Conservation (phyloP, 2,113 vertebrate genomes). For the Felis chaus region DNA sequence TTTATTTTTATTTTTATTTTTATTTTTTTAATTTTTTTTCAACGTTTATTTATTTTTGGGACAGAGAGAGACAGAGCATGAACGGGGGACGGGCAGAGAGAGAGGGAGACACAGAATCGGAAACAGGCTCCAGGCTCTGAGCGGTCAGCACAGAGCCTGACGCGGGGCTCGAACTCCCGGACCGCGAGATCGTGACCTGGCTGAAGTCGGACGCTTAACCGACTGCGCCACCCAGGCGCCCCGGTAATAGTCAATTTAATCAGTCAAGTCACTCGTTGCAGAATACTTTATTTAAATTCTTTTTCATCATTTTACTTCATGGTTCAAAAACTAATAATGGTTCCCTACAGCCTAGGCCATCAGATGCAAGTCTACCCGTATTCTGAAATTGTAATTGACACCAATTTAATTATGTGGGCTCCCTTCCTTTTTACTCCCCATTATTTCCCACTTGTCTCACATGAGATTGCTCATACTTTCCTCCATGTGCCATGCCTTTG, state of each 20-base stretch:
- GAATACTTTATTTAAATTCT: background rate
- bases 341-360: background rate
- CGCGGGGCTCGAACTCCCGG: no score
- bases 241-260: background rate
- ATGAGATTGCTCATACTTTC: background rate
- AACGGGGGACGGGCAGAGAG: no score
- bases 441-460: background rate
- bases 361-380: background rate
- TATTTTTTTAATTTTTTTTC: no score
- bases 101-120: no score
- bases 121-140: no score
- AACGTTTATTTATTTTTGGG: no score
- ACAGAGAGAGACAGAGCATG: no score
- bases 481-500: background rate
- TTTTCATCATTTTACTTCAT: background rate
- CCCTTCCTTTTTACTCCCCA: background rate
- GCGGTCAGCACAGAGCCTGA: no score
- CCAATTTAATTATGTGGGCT: background rate
- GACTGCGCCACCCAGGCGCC: no score
- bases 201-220: no score
- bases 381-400: background rate
- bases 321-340: background rate
- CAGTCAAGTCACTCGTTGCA: background rate
- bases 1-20: background rate
- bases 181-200: no score